Conservation (phyloP, 2,797 vertebrate species). For the Takifugu ocellatus region DNA sequence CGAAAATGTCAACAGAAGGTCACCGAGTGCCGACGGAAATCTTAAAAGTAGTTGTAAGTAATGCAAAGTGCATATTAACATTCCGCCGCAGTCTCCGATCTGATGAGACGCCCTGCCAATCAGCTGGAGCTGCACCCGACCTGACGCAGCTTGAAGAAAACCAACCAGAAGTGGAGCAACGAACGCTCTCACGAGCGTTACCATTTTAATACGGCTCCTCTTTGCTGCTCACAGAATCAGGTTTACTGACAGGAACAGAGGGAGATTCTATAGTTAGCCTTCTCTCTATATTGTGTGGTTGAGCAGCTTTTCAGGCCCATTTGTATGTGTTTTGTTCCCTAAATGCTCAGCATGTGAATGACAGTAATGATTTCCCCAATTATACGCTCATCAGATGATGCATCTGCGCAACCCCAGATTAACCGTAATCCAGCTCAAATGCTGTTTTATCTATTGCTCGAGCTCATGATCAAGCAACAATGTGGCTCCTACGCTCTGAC, state of each 20-base stretch:
- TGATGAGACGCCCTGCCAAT: not conserved
- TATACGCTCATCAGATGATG: conserved; percentile 42
- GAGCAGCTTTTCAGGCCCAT: no score
- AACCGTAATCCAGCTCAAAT: conserved; percentile 59
- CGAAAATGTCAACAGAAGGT: conserved; percentile 22
- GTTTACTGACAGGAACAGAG: no score
- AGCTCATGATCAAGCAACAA: conserved; percentile 49
- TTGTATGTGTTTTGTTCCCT: no score
- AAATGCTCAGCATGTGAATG: conserved; percentile 13
- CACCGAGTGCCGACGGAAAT: conserved; percentile 7
- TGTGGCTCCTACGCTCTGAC: conserved; percentile 20
- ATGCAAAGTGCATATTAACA: not conserved
- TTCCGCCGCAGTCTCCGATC: not conserved
- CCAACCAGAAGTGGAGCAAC: no score
- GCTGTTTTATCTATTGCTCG: conserved; percentile 40
- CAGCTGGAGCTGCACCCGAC: not conserved
- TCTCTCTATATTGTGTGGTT: no score
- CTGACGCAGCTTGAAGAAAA: not conserved
- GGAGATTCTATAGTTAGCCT: no score
- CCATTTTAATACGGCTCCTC: no score
- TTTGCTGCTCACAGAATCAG: no score
- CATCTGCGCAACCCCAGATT: conserved; percentile 44
- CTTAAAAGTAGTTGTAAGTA: conserved; percentile 2
- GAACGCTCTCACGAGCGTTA: no score
- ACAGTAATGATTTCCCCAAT: conserved; percentile 34